phyloP scores from a whole-genome alignment of 2,888 invertebrate species.

The Caenorhabditis sp. region DNA sequence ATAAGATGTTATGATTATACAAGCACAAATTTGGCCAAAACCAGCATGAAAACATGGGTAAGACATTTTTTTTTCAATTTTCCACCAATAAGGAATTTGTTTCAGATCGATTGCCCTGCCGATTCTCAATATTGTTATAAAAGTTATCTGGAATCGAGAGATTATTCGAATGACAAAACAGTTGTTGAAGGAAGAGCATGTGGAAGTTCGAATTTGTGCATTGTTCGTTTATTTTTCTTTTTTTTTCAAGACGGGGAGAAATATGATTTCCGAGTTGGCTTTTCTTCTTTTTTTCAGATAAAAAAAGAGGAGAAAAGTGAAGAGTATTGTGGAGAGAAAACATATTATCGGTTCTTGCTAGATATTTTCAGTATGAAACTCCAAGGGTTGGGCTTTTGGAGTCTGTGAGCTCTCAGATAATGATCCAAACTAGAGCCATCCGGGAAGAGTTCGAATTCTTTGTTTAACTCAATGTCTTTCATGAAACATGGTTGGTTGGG shows the following conservation, averaged over 20 bases:
- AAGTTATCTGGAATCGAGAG: slow-evolving; percentile 39
- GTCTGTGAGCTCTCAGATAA: too few species aligned
- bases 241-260: not conserved
- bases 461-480: too few species aligned
- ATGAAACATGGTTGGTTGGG: too few species aligned
- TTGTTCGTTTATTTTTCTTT: slow-evolving; percentile 16
- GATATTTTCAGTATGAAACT: too few species aligned
- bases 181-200: slow-evolving; percentile 47
- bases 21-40: slow-evolving; percentile 31
- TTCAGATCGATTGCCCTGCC: slow-evolving; percentile 47
- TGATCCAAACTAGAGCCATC: too few species aligned
- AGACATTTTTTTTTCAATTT: slow-evolving; percentile 3
- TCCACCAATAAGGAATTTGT: not conserved
- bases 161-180: slow-evolving; percentile 42
- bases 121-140: slow-evolving; percentile 52
- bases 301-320: too few species aligned
- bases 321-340: too few species aligned
- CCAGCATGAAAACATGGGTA: slow-evolving; percentile 40
- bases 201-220: slow-evolving; percentile 46
- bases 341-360: too few species aligned
- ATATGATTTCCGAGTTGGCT: too few species aligned
- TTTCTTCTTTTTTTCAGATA: too few species aligned
- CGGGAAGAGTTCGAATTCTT: too few species aligned
- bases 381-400: too few species aligned
- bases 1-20: slow-evolving; percentile 51